Conservation (phyloP, 2,888 invertebrate species). For the Bellardia bayeri region DNA sequence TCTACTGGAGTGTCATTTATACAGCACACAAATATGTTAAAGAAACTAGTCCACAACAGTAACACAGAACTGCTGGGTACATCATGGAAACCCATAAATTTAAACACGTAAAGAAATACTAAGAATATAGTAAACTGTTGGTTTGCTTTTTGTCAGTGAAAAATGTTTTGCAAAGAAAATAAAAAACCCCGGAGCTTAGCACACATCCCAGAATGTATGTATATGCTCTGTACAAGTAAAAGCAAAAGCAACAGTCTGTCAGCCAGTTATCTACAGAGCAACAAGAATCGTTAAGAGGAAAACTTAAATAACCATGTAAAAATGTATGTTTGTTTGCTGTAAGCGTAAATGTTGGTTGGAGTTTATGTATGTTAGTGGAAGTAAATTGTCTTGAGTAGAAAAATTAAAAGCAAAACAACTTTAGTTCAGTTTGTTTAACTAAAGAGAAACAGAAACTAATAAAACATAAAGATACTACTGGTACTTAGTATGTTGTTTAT, state of each 20-base stretch:
- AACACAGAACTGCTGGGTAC: too few relatives aligned
- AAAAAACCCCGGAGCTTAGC: background rate
- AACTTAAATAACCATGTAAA: conserved; percentile 32
- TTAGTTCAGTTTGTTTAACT: conserved; percentile 25
- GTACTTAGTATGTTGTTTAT: conserved; percentile 20
- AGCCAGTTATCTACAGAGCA: conserved; percentile 8
- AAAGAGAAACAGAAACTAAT: conserved; percentile 18
- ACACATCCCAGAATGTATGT: background rate
- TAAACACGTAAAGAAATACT: background rate
- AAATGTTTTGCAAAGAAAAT: background rate
- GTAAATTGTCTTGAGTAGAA: background rate
- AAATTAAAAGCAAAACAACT: too few relatives aligned
- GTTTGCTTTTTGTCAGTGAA: conserved; percentile 7
- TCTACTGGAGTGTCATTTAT: too few relatives aligned
- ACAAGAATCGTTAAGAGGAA: conserved; percentile 46
- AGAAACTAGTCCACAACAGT: too few relatives aligned
- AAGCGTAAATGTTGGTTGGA: too few relatives aligned
- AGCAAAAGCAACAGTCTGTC: conserved; percentile 52
- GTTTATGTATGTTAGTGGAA: background rate
- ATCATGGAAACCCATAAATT: too few relatives aligned
- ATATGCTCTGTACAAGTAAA: background rate
- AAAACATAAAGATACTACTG: conserved; percentile 32
- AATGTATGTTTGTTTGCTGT: background rate
- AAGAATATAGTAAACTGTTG: background rate
- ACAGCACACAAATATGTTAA: too few relatives aligned